phyloP scores from a whole-genome alignment of 2,797 vertebrate species.

The Etheostoma perlongum region DNA sequence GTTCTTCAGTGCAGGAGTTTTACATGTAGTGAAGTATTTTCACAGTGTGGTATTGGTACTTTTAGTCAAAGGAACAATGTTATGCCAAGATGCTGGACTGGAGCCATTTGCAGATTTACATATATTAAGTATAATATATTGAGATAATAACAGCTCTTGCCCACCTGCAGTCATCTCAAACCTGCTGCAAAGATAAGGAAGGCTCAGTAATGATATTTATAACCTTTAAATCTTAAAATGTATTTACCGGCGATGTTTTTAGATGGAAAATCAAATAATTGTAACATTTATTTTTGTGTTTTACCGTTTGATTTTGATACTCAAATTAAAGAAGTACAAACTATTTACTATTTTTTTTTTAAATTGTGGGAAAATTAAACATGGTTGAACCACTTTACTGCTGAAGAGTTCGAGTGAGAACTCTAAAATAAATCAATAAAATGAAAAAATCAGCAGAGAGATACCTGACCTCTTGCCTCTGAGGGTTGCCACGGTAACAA shows the following conservation, averaged over 20 bases:
- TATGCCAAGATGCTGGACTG: neutral
- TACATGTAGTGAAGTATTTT: neutral
- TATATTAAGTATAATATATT: conserved; percentile 9
- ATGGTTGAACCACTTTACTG: too few species aligned
- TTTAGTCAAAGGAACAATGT: neutral
- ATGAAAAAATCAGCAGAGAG: neutral
- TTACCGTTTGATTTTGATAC: too few species aligned
- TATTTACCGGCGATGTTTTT: too few species aligned
- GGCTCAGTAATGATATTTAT: neutral
- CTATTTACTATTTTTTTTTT: too few species aligned
- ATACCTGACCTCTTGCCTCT: conserved; percentile 52
- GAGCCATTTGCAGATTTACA: neutral
- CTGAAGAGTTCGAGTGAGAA: too few species aligned
- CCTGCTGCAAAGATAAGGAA: conserved; percentile 2
- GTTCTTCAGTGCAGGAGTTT: neutral
- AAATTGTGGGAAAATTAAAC: too few species aligned
- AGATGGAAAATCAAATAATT: neutral
- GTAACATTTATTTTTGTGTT: too few species aligned
- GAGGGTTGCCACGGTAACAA: conserved; percentile 62
- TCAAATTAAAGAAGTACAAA: neutral
- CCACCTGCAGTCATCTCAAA: conserved; percentile 21
- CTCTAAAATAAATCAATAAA: neutral
- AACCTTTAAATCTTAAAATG: neutral
- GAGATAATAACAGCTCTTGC: conserved; percentile 6
- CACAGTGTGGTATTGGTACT: too few species aligned